Evolutionary conservation across 2,113 vertebrate genomes (phyloP).

Genomic region (Ictidomys tridecemlineatus): DNA sequence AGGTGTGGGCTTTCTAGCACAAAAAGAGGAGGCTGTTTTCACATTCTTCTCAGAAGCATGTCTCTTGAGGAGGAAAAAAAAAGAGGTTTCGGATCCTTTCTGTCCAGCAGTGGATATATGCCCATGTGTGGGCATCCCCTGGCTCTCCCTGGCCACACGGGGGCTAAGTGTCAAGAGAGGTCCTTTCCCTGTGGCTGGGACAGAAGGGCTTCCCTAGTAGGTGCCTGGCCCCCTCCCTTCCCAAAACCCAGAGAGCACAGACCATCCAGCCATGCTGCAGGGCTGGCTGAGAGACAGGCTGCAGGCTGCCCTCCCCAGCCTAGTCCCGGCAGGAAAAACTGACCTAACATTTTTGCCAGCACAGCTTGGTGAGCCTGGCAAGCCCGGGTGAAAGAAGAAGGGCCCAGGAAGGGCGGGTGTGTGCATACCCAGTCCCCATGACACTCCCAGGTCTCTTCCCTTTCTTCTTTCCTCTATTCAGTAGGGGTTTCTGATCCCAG

Average conservation of each 20-base stretch:
- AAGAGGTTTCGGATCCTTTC: background rate
- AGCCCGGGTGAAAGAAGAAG: background rate
- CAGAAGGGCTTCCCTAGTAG: background rate
- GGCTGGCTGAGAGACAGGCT: background rate
- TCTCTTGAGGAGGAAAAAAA: background rate
- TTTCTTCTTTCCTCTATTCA: background rate
- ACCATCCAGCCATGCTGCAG: background rate
- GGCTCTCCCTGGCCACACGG: too few species aligned
- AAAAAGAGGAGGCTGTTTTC: background rate
- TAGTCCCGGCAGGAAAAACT: rapidly evolving
- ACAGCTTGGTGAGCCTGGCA: rapidly evolving
- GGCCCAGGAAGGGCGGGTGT: rapidly evolving
- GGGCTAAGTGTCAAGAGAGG: background rate
- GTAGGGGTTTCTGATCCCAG: background rate
- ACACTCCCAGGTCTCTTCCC: background rate
- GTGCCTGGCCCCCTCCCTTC: background rate
- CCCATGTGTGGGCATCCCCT: rapidly evolving
- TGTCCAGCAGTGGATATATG: background rate
- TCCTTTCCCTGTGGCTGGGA: background rate
- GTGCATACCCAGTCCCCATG: rapidly evolving
- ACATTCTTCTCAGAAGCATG: rapidly evolving
- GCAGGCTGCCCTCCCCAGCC: background rate
- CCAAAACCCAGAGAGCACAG: background rate
- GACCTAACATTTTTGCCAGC: background rate
- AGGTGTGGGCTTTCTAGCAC: rapidly evolving